Base-by-base conservation (phyloP, 2,888 invertebrate genomes). In the Xestia sexstrigata region DNA sequence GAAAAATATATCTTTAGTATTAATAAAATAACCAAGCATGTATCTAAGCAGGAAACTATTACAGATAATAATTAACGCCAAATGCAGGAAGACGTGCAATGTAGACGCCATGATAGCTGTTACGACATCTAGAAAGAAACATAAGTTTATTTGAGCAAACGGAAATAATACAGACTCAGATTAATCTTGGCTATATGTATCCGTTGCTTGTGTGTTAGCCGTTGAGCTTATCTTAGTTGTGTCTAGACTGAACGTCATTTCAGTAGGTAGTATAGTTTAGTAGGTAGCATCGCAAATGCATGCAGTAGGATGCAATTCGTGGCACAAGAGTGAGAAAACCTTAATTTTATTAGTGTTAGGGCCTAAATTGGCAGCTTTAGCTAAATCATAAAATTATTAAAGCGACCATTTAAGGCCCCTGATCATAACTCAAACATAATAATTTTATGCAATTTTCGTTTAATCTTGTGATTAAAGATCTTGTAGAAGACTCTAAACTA, bases 101-200 rank as follows among this genome's bases (percentile, higher is more conserved):
- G 30, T 77, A 62, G 74, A n/a, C 73, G 74, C 58, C 74, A 72
- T 76, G 26, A 60, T 26, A 63, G 63, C 20, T 66, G 63, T 86
- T 76, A 86, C 71, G 62, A 11, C 65, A 82, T 75, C 35, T 23
- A 70, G 72, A 47, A 73, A 70, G 72, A 47, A 73, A 78, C 47
- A 67, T 72, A 71, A 72, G 69, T 70, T 70, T 82, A 60, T 69
- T 73, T 85, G 58, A 52, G 60, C 60, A 70, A 86, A 75, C 86
- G 83, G 83, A 84, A 78, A 86, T 86, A 78, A 75, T 73, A 70
- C 67, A 84, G 86, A 86, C 86, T 72, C 3, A 65, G 74, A 82
- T 82, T 82, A 75, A 75, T 82, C 74, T 75, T 62, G 13, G 52
- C 58, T 74, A 15, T 26, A 42, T 55, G 69, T 70, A 63, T 83